Conservation (phyloP, 2,888 invertebrate species). For the Ormyrus labotus region DNA sequence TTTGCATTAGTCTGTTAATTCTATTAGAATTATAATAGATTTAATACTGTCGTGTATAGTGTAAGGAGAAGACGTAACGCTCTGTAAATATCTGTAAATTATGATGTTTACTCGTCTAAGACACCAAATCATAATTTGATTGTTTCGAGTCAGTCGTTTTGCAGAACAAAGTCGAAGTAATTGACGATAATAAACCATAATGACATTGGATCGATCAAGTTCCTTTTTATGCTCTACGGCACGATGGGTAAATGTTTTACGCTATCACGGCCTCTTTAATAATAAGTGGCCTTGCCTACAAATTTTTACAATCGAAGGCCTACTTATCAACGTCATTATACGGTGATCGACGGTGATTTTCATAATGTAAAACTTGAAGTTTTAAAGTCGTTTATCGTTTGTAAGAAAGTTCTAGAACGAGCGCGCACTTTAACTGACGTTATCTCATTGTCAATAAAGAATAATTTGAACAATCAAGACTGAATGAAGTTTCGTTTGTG, state of each 20-base stretch:
- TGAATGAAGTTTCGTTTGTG: conserved; percentile 1
- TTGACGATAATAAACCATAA: conserved; percentile 55
- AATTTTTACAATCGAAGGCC: conserved; percentile 37
- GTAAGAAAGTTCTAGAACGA: conserved; percentile 4
- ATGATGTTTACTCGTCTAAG: conserved; percentile 50
- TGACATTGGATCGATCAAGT: conserved; percentile 56
- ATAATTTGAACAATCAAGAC: background rate
- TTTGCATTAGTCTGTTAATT: too few species aligned
- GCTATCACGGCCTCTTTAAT: conserved; percentile 46
- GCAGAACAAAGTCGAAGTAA: conserved; percentile 55
- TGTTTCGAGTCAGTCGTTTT: conserved; percentile 53
- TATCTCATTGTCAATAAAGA: conserved; percentile 23
- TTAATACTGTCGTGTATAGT: background rate
- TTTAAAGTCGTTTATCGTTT: conserved; percentile 25
- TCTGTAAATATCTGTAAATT: conserved; percentile 22
- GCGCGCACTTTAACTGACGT: conserved; percentile 3
- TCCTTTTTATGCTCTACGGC: conserved; percentile 50
- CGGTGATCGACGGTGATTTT: conserved; percentile 11
- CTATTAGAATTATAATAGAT: conserved; percentile 1
- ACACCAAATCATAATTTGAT: conserved; percentile 53
- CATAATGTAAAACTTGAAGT: conserved; percentile 16
- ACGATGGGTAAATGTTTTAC: conserved; percentile 44
- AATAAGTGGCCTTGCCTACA: conserved; percentile 44
- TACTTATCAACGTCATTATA: conserved; percentile 42
- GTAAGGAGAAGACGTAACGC: conserved; percentile 2